phyloP scores from a whole-genome alignment of 2,797 vertebrate genomes.

The Allobates femoralis region DNA sequence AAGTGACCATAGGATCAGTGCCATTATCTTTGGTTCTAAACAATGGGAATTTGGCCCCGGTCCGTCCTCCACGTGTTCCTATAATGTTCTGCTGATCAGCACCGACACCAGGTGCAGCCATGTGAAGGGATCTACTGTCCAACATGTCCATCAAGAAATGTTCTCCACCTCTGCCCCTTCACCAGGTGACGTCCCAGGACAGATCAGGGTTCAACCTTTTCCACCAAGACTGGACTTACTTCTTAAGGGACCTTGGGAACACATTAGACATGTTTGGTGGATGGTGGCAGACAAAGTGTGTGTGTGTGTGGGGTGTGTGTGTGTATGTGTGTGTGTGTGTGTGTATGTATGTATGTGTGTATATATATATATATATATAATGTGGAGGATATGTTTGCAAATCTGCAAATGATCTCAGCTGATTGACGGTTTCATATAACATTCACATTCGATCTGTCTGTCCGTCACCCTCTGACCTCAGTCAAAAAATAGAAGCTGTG shows the following conservation, averaged over 20 bases:
- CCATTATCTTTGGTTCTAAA: not conserved
- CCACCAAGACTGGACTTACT: not conserved
- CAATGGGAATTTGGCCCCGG: not conserved
- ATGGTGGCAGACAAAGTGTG: too few species aligned
- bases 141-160: not conserved
- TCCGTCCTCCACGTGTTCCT: not conserved
- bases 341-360: too few species aligned
- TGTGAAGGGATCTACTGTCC: not conserved
- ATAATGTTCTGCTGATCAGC: not conserved
- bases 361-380: too few species aligned
- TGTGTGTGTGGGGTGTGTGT: too few species aligned
- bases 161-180: not conserved
- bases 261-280: too few species aligned
- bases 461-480: too few species aligned
- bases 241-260: too few species aligned
- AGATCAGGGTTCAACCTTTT: not conserved
- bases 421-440: not conserved
- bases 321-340: too few species aligned
- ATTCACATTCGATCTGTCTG: too few species aligned
- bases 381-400: not conserved
- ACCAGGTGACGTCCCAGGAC: not conserved
- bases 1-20: not conserved
- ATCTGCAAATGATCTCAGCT: not conserved
- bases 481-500: not conserved
- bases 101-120: not conserved